Evolutionary conservation across 2,888 invertebrate species (phyloP).

Genomic region (Adineta ricciae): DNA sequence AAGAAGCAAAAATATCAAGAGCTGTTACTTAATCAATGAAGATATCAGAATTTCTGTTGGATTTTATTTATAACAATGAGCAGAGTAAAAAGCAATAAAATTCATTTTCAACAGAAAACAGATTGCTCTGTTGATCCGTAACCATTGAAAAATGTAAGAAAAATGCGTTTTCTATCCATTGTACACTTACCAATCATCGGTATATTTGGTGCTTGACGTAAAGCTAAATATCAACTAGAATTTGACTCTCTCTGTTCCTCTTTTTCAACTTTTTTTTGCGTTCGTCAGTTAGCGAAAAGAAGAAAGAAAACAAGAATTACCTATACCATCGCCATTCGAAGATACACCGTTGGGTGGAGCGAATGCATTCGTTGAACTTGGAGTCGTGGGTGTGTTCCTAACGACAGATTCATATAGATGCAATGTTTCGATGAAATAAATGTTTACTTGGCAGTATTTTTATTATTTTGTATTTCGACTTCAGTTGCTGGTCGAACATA

Average conservation of each 20-base stretch:
- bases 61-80: neutral
- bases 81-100: neutral
- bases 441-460: neutral
- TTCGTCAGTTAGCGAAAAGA: neutral
- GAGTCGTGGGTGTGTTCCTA: neutral
- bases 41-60: neutral
- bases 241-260: neutral
- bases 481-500: constrained; percentile 1
- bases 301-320: neutral
- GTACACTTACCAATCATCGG: neutral
- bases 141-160: neutral
- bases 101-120: neutral
- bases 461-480: neutral
- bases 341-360: neutral
- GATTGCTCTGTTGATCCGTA: neutral
- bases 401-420: neutral
- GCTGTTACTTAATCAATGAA: neutral
- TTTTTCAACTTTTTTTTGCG: neutral
- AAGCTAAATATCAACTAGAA: neutral
- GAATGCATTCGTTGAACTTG: neutral
- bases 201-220: neutral
- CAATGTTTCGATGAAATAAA: neutral
- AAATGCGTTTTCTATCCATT: neutral
- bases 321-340: neutral
- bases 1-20: neutral